Base-by-base conservation (phyloP, 2,888 invertebrate species). In the Dasypogon diadema region DNA sequence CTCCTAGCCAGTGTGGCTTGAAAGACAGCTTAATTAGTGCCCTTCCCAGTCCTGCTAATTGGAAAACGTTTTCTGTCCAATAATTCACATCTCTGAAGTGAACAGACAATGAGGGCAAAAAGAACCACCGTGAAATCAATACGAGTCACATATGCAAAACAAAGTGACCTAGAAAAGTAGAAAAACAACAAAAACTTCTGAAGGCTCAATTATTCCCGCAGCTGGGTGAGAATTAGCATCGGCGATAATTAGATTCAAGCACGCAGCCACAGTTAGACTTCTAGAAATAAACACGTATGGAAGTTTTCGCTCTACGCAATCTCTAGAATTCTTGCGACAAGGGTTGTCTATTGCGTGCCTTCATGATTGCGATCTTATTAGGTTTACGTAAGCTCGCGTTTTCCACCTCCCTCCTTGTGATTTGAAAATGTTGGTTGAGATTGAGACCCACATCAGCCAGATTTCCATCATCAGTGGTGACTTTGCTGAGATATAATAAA, bases 231-330 rank as follows among this genome's bases (percentile, higher is more conserved):
- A 70, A 70, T 70, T 70, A 54, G 18, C 51, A 30, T 70, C 12
- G 51, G 14, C 34, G 10, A 54, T 70, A 70, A 70, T 70, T 54
- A 70, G 70, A 70, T 70, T 70, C 70, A 70, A 70, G 21, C 70
- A 70, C 51, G 70, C 70, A 70, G 70, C n/a, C 2, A 6, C 26
- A 21, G 30, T 12, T 16, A 10, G 34, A 51, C 46, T 54, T 54
- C 30, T 12, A 30, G 51, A 24, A 14, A 21, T 30, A n/a, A 30
- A 26, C 18, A 21, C 2, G 21, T 12, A 3, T 18, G 46, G 63
- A 54, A 51, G 51, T 16, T 18, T 6, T n/a, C 70, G 54, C 18
- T 14, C 22, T 18, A 70, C 34, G 34, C 34, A 26, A 54, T 18
- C 54, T 26, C 12, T 54, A 34, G 30, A 34, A 54, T 34, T 70